These are phyloP conservation scores for Ecdyonurus torrentis DNA, from an alignment of 2,888 invertebrate species.

Conservation along the genomic window DNA sequence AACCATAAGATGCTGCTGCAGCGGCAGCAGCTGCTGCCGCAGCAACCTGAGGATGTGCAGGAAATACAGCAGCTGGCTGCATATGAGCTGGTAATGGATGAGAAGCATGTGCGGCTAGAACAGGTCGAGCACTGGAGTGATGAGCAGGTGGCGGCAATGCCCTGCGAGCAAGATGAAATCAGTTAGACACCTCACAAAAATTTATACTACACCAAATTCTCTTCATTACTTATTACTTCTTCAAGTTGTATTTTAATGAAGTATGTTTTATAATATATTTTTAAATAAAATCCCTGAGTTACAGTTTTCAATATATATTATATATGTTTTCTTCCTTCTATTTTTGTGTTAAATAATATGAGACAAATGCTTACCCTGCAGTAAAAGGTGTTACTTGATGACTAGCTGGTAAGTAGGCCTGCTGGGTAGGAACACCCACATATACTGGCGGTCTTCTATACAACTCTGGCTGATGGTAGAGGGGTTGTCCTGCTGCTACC, in stretches of 20 bases:
- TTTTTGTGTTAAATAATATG: no score
- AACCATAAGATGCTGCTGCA: conserved; percentile 35
- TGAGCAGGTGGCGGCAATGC: conserved; percentile 64
- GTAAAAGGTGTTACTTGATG: conserved; percentile 32
- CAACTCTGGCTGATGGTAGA: conserved; percentile 43
- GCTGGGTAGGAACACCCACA: conserved; percentile 34
- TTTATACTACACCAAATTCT: no score
- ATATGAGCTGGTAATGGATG: conserved; percentile 64
- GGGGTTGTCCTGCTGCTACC: conserved; percentile 35
- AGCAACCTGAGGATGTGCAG: conserved; percentile 42
- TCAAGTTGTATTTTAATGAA: no score
- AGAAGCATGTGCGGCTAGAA: conserved; percentile 42
- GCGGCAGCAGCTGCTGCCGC: not conserved
- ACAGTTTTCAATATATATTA: no score
- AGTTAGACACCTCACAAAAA: no score
- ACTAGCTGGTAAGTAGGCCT: conserved; percentile 33
- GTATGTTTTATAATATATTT: no score
- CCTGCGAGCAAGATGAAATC: conserved; percentile 23
- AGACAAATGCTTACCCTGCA: conserved; percentile 23
- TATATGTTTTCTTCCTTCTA: no score
- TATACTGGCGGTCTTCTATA: conserved; percentile 48
- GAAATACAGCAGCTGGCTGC: conserved; percentile 41
- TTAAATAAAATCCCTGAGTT: no score
- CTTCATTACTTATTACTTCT: no score
- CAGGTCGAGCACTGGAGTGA: conserved; percentile 55